A percentile compares a stretch with the other conserved stretches of the same genome.
phyloP scores from a whole-genome alignment of 2,888 invertebrate species.

The Aradus depressus region DNA sequence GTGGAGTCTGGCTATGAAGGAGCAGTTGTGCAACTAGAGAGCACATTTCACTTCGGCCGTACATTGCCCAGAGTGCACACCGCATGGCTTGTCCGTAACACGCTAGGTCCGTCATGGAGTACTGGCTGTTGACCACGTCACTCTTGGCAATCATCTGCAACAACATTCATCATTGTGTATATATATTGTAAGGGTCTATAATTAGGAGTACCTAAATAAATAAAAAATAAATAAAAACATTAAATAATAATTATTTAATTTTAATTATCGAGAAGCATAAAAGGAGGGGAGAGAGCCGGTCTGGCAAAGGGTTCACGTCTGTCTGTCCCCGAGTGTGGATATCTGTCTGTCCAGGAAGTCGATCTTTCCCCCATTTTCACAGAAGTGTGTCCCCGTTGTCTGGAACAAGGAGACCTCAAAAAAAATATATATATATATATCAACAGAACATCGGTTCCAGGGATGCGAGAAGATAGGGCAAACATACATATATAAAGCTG shows the following conservation, averaged over 20 bases:
- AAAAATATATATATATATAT: not conserved
- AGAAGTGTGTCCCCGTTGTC: no score
- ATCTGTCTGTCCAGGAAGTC: no score
- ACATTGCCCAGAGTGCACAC: constrained; percentile 76
- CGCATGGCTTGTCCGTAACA: constrained; percentile 70
- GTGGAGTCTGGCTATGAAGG: constrained; percentile 59
- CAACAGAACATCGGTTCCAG: not conserved
- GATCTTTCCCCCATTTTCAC: no score
- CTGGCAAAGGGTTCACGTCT: no score
- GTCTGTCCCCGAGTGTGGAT: no score
- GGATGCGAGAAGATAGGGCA: no score
- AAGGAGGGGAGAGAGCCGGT: no score
- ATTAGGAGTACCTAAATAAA: no score
- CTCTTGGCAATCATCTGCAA: constrained; percentile 68
- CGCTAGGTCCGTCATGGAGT: constrained; percentile 69
- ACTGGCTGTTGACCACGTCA: constrained; percentile 74
- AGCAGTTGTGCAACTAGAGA: constrained; percentile 68
- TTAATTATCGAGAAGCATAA: no score
- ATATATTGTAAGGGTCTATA: not conserved
- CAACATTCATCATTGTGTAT: constrained; percentile 30
- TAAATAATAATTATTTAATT: no score
- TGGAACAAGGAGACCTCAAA: not conserved
- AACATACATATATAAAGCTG: no score
- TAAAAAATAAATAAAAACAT: no score
- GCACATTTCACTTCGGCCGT: constrained; percentile 77